Evolutionary conservation across 2,797 vertebrate species (phyloP).

Genomic region (Melanogrammus aeglefinus): DNA sequence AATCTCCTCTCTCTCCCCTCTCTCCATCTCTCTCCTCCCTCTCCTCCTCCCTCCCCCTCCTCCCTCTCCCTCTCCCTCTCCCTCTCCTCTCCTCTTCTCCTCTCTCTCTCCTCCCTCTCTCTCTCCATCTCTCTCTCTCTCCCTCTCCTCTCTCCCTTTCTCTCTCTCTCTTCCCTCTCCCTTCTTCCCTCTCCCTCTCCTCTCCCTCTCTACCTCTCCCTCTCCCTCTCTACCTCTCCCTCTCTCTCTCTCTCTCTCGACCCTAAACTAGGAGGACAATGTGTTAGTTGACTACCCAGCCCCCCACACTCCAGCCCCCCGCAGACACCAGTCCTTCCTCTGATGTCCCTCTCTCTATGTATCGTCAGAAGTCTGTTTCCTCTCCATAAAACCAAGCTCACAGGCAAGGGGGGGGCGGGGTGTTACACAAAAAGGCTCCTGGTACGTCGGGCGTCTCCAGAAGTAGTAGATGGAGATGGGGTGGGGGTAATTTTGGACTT

Average conservation of each 20-base stretch:
- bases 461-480: background rate
- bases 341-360: constrained; percentile 45
- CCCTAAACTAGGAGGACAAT: constrained; percentile 55
- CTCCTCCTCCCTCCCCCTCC: no score
- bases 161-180: no score
- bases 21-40: no score
- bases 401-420: no score
- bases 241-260: constrained; percentile 38
- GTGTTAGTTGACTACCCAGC: constrained; percentile 26
- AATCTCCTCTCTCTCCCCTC: no score
- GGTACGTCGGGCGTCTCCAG: background rate
- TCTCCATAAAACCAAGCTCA: constrained; percentile 43
- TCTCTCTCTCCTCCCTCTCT: no score
- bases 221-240: constrained; percentile 8
- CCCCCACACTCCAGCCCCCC: constrained; percentile 23
- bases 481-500: no score
- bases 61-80: no score
- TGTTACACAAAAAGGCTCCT: no score
- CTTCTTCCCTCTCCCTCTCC: no score
- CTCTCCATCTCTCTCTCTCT: background rate
- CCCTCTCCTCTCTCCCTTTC: background rate
- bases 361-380: constrained; percentile 44
- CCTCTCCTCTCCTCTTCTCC: no score
- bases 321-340: constrained; percentile 42
- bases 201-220: constrained; percentile 29